Percentiles rank a stretch among this genome's conserved stretches.
These are phyloP conservation scores for Oenanthe melanoleuca DNA, from an alignment of 2,113 vertebrate genomes.

Conservation along the genomic window DNA sequence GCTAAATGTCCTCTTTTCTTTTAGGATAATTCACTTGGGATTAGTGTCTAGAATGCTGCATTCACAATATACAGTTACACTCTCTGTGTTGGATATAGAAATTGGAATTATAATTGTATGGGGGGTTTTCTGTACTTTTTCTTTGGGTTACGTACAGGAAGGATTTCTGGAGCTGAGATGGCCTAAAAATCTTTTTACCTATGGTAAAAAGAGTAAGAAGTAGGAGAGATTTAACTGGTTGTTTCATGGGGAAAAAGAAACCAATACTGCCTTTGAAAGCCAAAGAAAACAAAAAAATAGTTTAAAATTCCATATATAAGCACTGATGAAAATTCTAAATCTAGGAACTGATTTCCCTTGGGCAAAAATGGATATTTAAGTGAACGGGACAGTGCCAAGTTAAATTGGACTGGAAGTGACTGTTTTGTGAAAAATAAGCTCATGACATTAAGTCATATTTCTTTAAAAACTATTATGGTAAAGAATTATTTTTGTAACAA, in stretches of 20 bases:
- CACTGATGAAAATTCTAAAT: neutral
- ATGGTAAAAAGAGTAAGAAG: neutral
- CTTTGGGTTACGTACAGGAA: neutral
- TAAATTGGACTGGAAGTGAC: neutral
- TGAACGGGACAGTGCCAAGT: neutral
- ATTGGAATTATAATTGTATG: neutral
- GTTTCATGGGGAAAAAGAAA: neutral
- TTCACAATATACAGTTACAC: neutral
- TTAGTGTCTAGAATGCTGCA: neutral
- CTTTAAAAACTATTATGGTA: neutral
- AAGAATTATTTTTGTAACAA: conserved; percentile 17
- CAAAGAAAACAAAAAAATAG: neutral
- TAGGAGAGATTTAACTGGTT: neutral
- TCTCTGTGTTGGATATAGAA: neutral
- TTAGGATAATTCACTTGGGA: neutral
- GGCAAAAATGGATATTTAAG: neutral
- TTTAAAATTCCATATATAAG: neutral
- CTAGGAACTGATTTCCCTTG: neutral
- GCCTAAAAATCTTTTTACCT: neutral
- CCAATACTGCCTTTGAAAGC: neutral
- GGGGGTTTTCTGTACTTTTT: neutral
- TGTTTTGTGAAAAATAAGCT: neutral
- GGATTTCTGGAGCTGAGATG: neutral
- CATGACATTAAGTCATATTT: neutral
- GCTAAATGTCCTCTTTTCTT: neutral